A percentile compares a stretch with the other conserved stretches of the same genome.
phyloP scores from a whole-genome alignment of 2,797 vertebrate species.

The Coregonus suidteri region DNA sequence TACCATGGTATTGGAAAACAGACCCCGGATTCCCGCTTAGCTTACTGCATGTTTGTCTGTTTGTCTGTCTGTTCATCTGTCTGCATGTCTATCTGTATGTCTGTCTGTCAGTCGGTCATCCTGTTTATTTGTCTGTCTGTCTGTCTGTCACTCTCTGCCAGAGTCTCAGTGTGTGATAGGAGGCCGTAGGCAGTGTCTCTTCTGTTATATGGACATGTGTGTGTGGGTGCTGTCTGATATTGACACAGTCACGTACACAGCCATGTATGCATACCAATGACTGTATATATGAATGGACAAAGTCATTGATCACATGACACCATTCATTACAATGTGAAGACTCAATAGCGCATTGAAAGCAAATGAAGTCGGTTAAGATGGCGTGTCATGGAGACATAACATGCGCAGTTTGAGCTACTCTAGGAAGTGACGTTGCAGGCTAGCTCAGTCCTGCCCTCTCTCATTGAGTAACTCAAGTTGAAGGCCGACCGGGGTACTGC shows the following conservation, averaged over 20 bases:
- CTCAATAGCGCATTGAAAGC: too few relatives aligned
- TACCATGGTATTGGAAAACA: slow-evolving; percentile 27
- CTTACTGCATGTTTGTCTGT: neutral
- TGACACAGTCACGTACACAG: neutral
- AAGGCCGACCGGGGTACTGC: too few relatives aligned
- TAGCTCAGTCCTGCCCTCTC: too few relatives aligned
- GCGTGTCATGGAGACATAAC: too few relatives aligned
- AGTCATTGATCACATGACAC: too few relatives aligned
- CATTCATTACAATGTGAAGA: too few relatives aligned
- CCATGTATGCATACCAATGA: slow-evolving; percentile 6
- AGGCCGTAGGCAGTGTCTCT: neutral
- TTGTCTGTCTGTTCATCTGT: neutral
- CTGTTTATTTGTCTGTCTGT: neutral
- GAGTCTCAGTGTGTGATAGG: neutral
- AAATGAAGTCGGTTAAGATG: too few relatives aligned
- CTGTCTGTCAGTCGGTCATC: too few relatives aligned
- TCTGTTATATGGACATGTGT: neutral
- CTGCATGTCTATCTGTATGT: neutral
- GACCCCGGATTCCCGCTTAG: neutral
- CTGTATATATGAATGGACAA: neutral
- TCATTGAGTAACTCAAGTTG: too few relatives aligned
- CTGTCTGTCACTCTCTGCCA: neutral
- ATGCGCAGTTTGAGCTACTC: too few relatives aligned
- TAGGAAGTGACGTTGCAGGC: too few relatives aligned
- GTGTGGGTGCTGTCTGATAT: neutral